Evolutionary conservation across 2,888 invertebrate genomes (phyloP).

Genomic region (Nezara viridula): DNA sequence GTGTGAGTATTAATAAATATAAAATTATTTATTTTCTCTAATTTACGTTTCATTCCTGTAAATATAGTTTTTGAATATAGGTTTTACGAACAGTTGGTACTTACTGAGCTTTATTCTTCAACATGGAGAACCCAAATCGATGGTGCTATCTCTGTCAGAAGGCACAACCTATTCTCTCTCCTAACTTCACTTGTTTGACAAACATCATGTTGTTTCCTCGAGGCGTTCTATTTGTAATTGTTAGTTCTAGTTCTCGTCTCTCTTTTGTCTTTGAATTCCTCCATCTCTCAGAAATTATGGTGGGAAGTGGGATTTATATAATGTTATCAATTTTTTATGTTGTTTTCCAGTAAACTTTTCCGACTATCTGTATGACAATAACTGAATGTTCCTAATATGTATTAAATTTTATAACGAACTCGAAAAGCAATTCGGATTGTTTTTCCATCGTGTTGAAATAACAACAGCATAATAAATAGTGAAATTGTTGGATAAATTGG

Average conservation of each 20-base stretch:
- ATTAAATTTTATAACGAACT: not conserved
- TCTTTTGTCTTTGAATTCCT: not conserved
- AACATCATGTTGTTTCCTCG: slow-evolving; percentile 9
- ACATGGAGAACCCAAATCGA: not conserved
- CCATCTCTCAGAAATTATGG: not conserved
- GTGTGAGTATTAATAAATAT: no score
- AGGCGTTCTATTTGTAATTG: not conserved
- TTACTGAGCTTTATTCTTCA: not conserved
- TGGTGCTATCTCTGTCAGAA: not conserved
- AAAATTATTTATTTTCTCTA: no score
- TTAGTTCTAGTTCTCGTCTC: not conserved
- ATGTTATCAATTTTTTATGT: not conserved
- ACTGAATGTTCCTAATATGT: not conserved
- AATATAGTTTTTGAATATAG: not conserved
- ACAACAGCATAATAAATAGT: no score
- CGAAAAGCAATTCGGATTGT: no score
- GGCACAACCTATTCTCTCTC: not conserved
- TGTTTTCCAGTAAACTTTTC: not conserved
- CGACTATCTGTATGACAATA: not conserved
- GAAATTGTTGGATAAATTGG: no score
- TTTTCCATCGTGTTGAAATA: no score
- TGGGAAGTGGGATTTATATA: not conserved
- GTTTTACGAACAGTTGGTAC: not conserved
- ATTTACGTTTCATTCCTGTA: not conserved
- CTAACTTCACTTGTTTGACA: slow-evolving; percentile 22